Evolutionary conservation across 2,113 vertebrate genomes (phyloP), one percentile per base, ranked within the genome.

Genomic region (Thalassoma bifasciatum): DNA sequence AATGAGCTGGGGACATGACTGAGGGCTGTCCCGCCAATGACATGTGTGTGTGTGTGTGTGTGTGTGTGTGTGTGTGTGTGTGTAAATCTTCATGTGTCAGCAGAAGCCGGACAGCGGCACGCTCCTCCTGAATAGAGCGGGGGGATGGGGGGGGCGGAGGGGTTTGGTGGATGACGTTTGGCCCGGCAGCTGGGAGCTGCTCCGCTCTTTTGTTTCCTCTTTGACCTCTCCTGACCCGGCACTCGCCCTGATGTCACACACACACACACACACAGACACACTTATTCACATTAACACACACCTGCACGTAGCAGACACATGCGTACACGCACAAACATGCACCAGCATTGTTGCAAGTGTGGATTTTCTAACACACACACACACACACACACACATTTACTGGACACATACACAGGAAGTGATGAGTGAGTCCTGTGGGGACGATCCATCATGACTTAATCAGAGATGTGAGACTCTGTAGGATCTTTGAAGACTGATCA

Each of bases 171-270:
- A 42, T 81, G 84, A 88, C 78, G 84, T 90, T 91, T 90, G 85
- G 83, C 85, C 88, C 72, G 88, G 91, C 92, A 93, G 91, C 92
- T 93, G 92, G 86, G 91, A 90, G 81, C 83, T 89, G 91, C 81
- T 88, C 68, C 12, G 1, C 1, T 51, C 74, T 73, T 87, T 92
- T 92, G 85, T 92, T 72, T 54, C 44, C 1, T 30, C 63, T 37
- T 24, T 90, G 88, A 90, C 85, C 89, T 59, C 47, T 0, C 46
- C 40, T 89, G 90, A 87, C 87, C 84, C 14, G 89, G 82, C 86
- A 89, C 87, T 91, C 84, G 87, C 78, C 84, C 89, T 36, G 13
- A 66, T 92, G 85, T 84, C 86, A 76, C 79, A 72, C 83, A 47
- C 60, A 51, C 63, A 81, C 76, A 69, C 70, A 40, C 57, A 44